phyloP scores from a whole-genome alignment of 2,113 vertebrate species.

The Istiophorus platypterus region DNA sequence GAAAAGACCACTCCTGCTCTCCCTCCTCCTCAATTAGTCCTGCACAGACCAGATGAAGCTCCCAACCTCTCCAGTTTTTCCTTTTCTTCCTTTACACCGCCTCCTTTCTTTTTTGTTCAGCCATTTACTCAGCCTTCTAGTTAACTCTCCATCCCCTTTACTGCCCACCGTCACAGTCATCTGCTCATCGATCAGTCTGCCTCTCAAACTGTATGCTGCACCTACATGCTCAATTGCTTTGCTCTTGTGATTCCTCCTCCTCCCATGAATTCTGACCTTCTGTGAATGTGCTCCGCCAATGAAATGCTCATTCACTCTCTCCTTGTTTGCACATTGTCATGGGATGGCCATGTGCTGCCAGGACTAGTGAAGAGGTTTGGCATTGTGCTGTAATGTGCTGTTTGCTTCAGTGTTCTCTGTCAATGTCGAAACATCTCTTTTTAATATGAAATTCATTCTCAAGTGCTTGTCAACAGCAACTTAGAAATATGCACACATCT shows the following conservation, averaged over 20 bases:
- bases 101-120: conserved; percentile 60
- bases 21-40: conserved; percentile 75
- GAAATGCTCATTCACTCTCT: conserved; percentile 74
- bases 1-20: conserved; percentile 72
- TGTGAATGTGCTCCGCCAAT: conserved; percentile 70
- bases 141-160: conserved; percentile 71
- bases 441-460: conserved; percentile 75
- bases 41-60: conserved; percentile 67
- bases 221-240: conserved; percentile 68
- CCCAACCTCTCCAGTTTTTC: conserved; percentile 64
- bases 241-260: conserved; percentile 64
- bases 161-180: conserved; percentile 48
- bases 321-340: conserved; percentile 70
- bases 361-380: conserved; percentile 79
- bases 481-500: conserved; percentile 58
- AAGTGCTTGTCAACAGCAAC: conserved; percentile 74
- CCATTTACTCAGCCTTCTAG: conserved; percentile 75
- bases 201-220: conserved; percentile 52
- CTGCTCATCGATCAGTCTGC: conserved; percentile 71
- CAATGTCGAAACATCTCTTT: conserved; percentile 78
- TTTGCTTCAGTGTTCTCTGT: conserved; percentile 79
- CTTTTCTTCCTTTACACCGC: conserved; percentile 57
- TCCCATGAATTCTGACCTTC: conserved; percentile 82
- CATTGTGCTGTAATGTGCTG: conserved; percentile 78
- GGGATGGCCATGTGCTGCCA: conserved; percentile 77